A percentile compares a stretch with the other conserved stretches of the same genome.
phyloP scores from a whole-genome alignment of 2,888 invertebrate species.

The Argynnis bischoffii region DNA sequence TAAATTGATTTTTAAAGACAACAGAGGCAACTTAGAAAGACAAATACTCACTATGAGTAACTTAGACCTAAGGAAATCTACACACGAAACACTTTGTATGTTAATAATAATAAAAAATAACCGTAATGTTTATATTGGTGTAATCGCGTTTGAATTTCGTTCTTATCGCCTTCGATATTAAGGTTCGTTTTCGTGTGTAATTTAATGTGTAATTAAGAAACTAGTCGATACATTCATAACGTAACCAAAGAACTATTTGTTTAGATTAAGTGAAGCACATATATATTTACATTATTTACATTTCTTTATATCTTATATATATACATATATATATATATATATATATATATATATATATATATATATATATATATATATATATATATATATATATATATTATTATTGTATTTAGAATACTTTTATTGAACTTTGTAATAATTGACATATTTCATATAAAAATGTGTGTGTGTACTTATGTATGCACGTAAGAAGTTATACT shows the following conservation, averaged over 20 bases:
- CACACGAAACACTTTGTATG: constrained; percentile 5
- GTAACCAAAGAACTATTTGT: constrained; percentile 34
- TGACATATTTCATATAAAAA: neutral
- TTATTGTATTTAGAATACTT: neutral
- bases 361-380: constrained; percentile 1
- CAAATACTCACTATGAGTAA: constrained; percentile 15
- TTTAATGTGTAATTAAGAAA: constrained; percentile 18
- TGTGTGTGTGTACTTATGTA: too few species aligned
- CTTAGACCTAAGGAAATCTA: constrained; percentile 3
- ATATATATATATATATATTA: constrained; percentile 4
- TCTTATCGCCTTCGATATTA: neutral
- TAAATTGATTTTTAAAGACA: too few species aligned
- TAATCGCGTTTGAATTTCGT: neutral
- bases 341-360: constrained; percentile 1
- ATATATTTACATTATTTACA: constrained; percentile 20
- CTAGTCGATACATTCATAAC: constrained; percentile 34
- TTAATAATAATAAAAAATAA: neutral
- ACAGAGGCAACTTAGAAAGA: constrained; percentile 9
- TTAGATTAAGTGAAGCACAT: constrained; percentile 20
- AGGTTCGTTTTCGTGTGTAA: constrained; percentile 19
- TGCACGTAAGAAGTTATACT: too few species aligned
- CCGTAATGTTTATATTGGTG: too few species aligned
- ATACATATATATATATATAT: neutral
- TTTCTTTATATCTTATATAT: constrained; percentile 1
- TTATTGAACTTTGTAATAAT: constrained; percentile 3